Base-by-base conservation (phyloP, 2,113 vertebrate species). In the Neoarius graeffei region DNA sequence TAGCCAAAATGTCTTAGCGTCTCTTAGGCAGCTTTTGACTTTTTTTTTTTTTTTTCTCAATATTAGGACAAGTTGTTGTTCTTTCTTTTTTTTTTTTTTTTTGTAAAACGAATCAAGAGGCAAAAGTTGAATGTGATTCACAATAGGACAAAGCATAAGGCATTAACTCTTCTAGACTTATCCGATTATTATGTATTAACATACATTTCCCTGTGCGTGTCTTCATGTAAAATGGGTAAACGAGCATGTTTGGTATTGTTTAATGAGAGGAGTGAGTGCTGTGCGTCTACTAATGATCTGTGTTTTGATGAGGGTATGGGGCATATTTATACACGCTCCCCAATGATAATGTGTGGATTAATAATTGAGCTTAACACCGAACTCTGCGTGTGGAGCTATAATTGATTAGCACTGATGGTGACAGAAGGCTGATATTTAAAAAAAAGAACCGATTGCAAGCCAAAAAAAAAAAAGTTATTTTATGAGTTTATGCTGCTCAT, bases 1-100 rank as follows among this genome's bases (percentile, higher is more conserved):
- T 87, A 79, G 85, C 85, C 90, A 88, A 88, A 89, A 87, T 83
- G 54, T 85, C 82, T 84, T 79, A 85, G 52, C 59, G 14, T 82
- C 67, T 35, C 57, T 42, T 20, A 27, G 83, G 87, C 85, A 48
- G 84, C 76, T 88, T 88, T 69, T 56, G 64, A 81, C 62, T 4
- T 50, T 8, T 56, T 69, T 48, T 81, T 67, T 66, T 35, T 73
- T 23, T 87, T 19, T 69, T 82, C 64, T 74, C 13, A 66, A 50
- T 77, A 56, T 88, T 59, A 84, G 85, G 27, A 86, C 66, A 67
- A 80, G 15, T 64, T 30, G 27, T 73, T 27, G 15, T 69, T 83
- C 60, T 48, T 42, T 4, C 7, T 66, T 54, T 81, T 20, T 57
- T 57, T 8, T 42, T 15, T 54, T 71, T 74, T 64, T n/a, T 64